Evolutionary conservation across 2,113 vertebrate species (phyloP), one percentile per base, ranked within the genome.

Genomic region (Haplotaxodon microlepis): DNA sequence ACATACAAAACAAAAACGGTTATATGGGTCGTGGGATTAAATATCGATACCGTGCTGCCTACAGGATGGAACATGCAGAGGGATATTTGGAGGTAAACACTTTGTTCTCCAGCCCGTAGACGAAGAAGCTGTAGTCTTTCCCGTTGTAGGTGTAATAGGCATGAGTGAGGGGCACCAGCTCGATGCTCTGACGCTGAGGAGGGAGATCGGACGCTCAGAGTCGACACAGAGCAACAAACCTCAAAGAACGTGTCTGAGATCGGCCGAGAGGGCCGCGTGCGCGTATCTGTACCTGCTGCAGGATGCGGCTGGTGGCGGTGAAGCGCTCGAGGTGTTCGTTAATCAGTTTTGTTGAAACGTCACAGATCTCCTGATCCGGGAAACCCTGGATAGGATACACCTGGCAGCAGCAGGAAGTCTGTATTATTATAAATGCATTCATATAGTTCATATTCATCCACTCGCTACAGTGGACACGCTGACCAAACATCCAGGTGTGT

Each of bases 101-200:
- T 76, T 95, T 89, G 94, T 96, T 97, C 90, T 98, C 96, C 0
- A 92, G 92, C 16, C 98, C 97, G 0, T 96, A 98, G 71, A 97
- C 47, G 9, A 95, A 98, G 94, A 95, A 98, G 90, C 94, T 90
- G 3, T 87, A 92, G 9, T 95, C 91, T 86, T 97, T 97, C 2
- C 96, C 97, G 2, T 7, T 95, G 87, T 97, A 97, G 21, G 84
- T 85, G 88, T 96, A 97, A 19, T 82, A 92, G 1, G 97, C 97
- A 63, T 97, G 97, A 0, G 97, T 97, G 86, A 98, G 93, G 2
- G 97, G 98, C 50, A 98, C 95, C 88, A 98, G 88, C 94, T 98
- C 97, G 2, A 98, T 92, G 38, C 95, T 97, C 92, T 98, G 98
- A 51, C 96, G 94, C 97, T 98, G 87, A 36, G 61, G 61, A 69